phyloP scores from a whole-genome alignment of 2,888 invertebrate genomes.

The Brachyptera risi region DNA sequence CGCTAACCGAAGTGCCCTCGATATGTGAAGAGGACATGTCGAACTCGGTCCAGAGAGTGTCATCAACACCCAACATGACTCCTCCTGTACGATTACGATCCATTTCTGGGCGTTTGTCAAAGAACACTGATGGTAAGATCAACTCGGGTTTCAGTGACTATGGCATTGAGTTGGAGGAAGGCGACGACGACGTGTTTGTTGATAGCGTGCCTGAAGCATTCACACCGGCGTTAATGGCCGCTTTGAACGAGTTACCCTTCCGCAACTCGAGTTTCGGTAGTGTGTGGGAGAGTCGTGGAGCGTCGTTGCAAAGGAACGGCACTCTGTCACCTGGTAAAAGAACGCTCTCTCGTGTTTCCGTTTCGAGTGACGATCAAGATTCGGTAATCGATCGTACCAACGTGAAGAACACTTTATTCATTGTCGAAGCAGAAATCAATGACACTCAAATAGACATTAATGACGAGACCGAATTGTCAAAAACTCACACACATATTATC shows the following conservation, averaged over 20 bases:
- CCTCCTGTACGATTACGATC: neutral
- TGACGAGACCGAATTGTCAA: conserved; percentile 22
- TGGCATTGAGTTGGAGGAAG: conserved; percentile 6
- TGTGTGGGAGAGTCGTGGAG: neutral
- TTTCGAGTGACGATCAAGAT: neutral
- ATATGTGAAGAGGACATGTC: conserved; percentile 25
- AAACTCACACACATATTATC: conserved; percentile 1
- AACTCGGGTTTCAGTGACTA: conserved; percentile 23
- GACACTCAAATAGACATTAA: conserved; percentile 19
- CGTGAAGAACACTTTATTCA: neutral
- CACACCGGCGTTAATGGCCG: neutral
- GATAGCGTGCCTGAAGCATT: neutral
- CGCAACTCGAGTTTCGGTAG: conserved; percentile 5
- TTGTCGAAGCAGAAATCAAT: conserved; percentile 39
- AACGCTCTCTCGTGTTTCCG: neutral
- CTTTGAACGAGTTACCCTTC: conserved; percentile 12
- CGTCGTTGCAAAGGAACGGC: neutral
- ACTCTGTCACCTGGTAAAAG: neutral
- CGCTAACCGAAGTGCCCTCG: conserved; percentile 29
- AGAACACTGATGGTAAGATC: conserved; percentile 15
- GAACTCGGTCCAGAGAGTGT: neutral
- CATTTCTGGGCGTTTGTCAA: neutral
- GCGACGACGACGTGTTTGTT: conserved; percentile 23
- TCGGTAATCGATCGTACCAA: neutral
- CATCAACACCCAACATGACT: neutral